phyloP scores from a whole-genome alignment of 2,888 invertebrate species.

The Deilephila elpenor region DNA sequence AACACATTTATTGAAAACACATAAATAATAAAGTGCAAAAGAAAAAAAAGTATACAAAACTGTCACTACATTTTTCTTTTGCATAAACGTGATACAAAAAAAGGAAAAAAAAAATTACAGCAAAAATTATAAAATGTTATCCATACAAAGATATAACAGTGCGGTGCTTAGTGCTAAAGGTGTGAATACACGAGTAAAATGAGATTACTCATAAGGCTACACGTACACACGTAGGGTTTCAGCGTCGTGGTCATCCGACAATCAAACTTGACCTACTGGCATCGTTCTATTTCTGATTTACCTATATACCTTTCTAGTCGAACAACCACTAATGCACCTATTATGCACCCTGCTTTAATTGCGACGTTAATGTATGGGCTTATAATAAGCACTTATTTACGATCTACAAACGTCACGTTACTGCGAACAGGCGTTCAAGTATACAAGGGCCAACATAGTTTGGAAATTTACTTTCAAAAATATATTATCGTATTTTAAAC shows the following conservation, averaged over 20 bases:
- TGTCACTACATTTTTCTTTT: background rate
- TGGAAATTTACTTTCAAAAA: too few relatives aligned
- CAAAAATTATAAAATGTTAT: background rate
- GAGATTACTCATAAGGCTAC: conserved; percentile 71
- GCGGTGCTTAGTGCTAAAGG: conserved; percentile 36
- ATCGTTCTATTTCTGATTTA: conserved; percentile 39
- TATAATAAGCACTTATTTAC: background rate
- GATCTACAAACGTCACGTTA: background rate
- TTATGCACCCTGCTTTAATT: background rate
- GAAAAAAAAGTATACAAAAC: background rate
- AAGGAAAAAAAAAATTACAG: too few relatives aligned
- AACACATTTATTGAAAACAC: background rate
- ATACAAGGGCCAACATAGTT: background rate
- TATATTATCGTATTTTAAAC: background rate
- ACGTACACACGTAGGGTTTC: conserved; percentile 54
- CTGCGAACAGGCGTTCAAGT: background rate
- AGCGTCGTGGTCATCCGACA: conserved; percentile 41
- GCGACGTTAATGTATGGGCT: background rate
- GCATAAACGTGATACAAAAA: background rate
- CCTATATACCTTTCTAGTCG: conserved; percentile 11
- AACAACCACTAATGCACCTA: background rate
- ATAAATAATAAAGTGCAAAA: background rate
- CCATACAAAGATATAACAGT: background rate
- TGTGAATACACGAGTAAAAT: conserved; percentile 58
- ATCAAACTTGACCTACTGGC: conserved; percentile 68